These are phyloP conservation scores for Bufotes viridis DNA, from an alignment of 2,797 vertebrate genomes.

Conservation along the genomic window DNA sequence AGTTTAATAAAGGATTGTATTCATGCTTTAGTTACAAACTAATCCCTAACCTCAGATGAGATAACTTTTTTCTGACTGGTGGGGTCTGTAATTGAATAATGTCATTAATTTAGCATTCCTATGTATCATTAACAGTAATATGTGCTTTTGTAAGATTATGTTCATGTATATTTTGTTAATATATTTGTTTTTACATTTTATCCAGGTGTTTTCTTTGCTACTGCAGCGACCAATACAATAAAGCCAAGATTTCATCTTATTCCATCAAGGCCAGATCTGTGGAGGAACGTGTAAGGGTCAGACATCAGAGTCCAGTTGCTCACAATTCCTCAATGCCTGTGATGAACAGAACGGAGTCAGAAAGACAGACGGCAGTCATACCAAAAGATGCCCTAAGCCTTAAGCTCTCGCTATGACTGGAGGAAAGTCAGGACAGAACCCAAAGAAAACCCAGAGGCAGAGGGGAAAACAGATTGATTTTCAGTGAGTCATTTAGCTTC, in stretches of 20 bases:
- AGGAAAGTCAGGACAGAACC: constrained; percentile 71
- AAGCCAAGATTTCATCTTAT: constrained; percentile 80
- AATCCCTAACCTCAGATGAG: too few species aligned
- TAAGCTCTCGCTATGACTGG: constrained; percentile 70
- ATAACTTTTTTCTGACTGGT: too few species aligned
- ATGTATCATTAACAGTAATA: background rate
- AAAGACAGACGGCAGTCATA: constrained; percentile 69
- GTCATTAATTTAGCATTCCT: too few species aligned
- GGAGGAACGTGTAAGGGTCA: constrained; percentile 62
- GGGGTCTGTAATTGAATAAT: too few species aligned
- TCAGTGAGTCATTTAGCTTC: constrained; percentile 85
- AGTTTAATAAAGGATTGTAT: too few species aligned
- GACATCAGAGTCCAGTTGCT: constrained; percentile 63
- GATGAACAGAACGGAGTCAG: constrained; percentile 63
- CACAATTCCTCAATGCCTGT: constrained; percentile 68
- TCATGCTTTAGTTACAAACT: too few species aligned
- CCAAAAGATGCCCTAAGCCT: constrained; percentile 68
- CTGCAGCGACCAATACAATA: constrained; percentile 71
- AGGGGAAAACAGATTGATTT: constrained; percentile 83
- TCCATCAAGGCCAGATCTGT: constrained; percentile 70
- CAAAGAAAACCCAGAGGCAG: constrained; percentile 77
- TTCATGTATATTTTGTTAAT: background rate
- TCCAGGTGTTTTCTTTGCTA: constrained; percentile 76
- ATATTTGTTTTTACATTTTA: constrained; percentile 53
- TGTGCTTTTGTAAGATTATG: background rate